A percentile compares a stretch with the other conserved stretches of the same genome.
Evolutionary conservation across 2,797 vertebrate species (phyloP).

Genomic region (Micrastur ruficollis): DNA sequence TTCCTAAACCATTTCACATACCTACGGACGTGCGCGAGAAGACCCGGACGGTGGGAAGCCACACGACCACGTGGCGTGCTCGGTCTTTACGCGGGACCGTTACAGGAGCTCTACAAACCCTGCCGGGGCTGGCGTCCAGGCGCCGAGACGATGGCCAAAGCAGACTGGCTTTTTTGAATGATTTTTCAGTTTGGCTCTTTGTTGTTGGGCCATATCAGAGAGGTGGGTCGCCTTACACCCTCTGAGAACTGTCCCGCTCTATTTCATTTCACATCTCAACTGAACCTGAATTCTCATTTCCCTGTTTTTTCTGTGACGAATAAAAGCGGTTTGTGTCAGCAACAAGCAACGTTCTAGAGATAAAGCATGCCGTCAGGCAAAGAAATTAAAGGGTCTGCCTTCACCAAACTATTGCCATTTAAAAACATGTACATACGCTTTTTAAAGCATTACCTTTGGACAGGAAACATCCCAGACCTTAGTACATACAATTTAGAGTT

Average conservation of each 20-base stretch:
- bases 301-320: not conserved
- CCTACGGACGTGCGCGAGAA: fast-evolving
- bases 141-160: fast-evolving
- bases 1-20: fast-evolving
- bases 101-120: fast-evolving
- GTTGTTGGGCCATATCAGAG: not conserved
- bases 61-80: fast-evolving
- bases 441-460: not conserved
- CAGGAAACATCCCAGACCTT: slow-evolving; percentile 1
- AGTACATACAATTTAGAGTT: not conserved
- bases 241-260: fast-evolving
- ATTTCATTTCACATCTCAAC: not conserved
- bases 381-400: not conserved
- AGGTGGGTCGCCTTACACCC: not conserved
- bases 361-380: not conserved
- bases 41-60: not conserved
- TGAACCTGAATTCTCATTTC: not conserved
- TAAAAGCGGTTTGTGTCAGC: not conserved
- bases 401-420: not conserved
- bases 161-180: fast-evolving
- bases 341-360: not conserved
- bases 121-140: not conserved
- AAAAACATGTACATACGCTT: fast-evolving
- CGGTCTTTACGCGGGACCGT: fast-evolving
- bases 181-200: not conserved